Percentiles rank a stretch among this genome's conserved stretches.
These are phyloP conservation scores for Lepilemur ruficaudatus DNA, from an alignment of 2,797 vertebrate species.

Conservation along the genomic window DNA sequence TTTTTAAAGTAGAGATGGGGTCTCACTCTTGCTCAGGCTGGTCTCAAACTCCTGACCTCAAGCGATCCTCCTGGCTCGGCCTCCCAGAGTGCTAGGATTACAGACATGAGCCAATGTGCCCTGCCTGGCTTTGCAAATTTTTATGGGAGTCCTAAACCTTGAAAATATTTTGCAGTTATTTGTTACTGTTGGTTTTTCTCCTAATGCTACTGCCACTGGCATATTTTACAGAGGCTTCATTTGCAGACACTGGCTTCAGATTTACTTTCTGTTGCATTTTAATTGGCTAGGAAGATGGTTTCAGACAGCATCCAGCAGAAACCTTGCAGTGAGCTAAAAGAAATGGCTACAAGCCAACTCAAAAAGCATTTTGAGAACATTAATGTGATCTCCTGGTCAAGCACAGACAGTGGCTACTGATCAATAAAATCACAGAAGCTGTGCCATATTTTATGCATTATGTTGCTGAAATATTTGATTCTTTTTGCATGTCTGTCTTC, in stretches of 20 bases:
- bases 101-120: too few relatives aligned
- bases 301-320: not conserved
- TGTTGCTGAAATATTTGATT: not conserved
- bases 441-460: accelerated
- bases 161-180: not conserved
- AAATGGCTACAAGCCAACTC: not conserved
- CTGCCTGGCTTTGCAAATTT: not conserved
- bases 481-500: not conserved
- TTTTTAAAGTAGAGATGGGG: too few relatives aligned
- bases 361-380: not conserved
- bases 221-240: not conserved
- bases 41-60: too few relatives aligned
- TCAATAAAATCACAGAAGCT: not conserved
- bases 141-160: not conserved
- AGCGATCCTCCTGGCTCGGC: too few relatives aligned
- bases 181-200: not conserved
- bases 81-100: too few relatives aligned
- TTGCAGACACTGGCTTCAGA: not conserved
- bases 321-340: not conserved
- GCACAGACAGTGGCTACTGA: not conserved
- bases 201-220: not conserved
- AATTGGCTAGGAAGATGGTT: not conserved
- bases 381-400: not conserved
- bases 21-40: too few relatives aligned
- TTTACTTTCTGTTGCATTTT: not conserved